These are phyloP conservation scores for Agrotis segetum DNA, from an alignment of 2,888 invertebrate species.

Conservation along the genomic window DNA sequence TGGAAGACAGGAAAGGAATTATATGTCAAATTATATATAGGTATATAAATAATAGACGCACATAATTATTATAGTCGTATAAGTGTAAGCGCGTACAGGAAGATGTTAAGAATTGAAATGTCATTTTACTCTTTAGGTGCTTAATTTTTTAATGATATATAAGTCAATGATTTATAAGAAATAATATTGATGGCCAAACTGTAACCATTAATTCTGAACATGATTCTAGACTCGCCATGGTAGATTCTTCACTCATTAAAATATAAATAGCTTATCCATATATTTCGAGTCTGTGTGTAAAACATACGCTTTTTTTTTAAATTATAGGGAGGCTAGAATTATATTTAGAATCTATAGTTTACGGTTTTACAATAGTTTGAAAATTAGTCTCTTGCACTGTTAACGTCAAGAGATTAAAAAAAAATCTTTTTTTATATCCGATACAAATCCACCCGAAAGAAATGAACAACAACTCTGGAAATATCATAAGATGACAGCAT, in stretches of 20 bases:
- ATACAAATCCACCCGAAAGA: constrained; percentile 17
- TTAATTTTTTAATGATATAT: background rate
- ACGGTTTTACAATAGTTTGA: too few species aligned
- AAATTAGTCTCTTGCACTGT: too few species aligned
- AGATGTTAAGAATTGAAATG: background rate
- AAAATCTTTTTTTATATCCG: background rate
- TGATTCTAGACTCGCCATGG: too few species aligned
- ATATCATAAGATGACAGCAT: background rate
- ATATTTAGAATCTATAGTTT: too few species aligned
- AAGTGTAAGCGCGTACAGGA: constrained; percentile 25
- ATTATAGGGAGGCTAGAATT: too few species aligned
- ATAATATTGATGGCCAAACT: too few species aligned
- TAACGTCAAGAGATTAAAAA: background rate
- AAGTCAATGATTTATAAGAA: too few species aligned
- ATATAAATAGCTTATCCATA: too few species aligned
- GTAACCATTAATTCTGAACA: too few species aligned
- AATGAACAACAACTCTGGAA: constrained; percentile 2
- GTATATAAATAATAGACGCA: constrained; percentile 39
- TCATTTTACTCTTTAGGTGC: constrained; percentile 10
- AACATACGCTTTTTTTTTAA: too few species aligned
- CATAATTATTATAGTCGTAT: constrained; percentile 40
- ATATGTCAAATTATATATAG: constrained; percentile 54
- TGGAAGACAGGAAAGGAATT: constrained; percentile 88
- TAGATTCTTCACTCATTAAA: too few species aligned
- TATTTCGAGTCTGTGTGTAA: too few species aligned